Percentiles rank a stretch among this genome's conserved stretches.
phyloP scores from a whole-genome alignment of 1,140 invertebrate species.

The Galendromus occidentalis region DNA sequence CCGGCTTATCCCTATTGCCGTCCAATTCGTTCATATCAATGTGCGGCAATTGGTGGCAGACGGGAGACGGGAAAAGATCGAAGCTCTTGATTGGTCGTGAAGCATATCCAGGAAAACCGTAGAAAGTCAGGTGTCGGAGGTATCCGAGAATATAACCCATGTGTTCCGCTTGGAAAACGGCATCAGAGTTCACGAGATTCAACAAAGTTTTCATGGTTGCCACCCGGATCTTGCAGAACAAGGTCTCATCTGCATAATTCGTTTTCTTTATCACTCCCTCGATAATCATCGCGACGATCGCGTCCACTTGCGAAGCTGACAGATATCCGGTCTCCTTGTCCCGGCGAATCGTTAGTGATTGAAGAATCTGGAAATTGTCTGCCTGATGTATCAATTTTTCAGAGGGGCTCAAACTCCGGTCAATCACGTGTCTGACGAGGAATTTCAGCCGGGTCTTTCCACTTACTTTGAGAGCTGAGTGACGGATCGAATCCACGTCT shows the following conservation, averaged over 20 bases:
- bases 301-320: background rate
- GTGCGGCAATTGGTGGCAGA: background rate
- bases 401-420: background rate
- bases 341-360: background rate
- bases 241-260: background rate
- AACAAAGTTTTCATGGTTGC: background rate
- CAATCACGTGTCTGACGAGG: background rate
- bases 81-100: background rate
- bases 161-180: background rate
- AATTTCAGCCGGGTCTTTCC: background rate
- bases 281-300: background rate
- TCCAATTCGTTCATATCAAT: background rate
- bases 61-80: conserved; percentile 1
- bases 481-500: background rate
- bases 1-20: background rate
- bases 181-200: background rate
- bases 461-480: conserved; percentile 1
- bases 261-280: background rate
- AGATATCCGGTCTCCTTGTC: background rate
- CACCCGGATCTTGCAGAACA: background rate
- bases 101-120: background rate
- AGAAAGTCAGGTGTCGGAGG: background rate
- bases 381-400: background rate
- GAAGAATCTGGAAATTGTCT: background rate
- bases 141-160: background rate